These are phyloP conservation scores for Phrynocephalus versicolor DNA, from an alignment of 2,113 vertebrate species.

Conservation along the genomic window DNA sequence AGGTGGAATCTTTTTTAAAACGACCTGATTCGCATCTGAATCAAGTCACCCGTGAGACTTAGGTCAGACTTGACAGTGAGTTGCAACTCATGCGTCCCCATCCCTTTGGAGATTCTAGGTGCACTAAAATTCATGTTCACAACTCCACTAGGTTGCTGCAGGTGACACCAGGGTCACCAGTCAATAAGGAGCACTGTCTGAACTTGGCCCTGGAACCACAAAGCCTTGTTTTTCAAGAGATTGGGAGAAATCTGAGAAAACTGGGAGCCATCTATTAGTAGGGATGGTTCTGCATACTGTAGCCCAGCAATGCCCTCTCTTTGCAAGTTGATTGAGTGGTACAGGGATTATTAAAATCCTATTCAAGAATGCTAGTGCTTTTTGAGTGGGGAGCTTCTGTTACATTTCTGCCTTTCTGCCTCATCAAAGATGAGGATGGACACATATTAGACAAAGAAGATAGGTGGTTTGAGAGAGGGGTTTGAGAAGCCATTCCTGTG, in stretches of 20 bases:
- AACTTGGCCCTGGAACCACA: background rate
- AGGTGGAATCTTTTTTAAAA: too few relatives aligned
- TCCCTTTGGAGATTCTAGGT: too few relatives aligned
- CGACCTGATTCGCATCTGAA: too few relatives aligned
- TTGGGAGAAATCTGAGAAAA: too few relatives aligned
- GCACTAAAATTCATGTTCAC: background rate
- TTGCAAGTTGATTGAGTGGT: background rate
- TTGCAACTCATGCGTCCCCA: too few relatives aligned
- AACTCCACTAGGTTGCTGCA: background rate
- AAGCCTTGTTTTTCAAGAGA: background rate
- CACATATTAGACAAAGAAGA: too few relatives aligned
- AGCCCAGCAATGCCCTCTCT: background rate
- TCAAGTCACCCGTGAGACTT: too few relatives aligned
- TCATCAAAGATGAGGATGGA: too few relatives aligned
- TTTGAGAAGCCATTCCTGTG: too few relatives aligned
- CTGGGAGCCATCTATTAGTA: background rate
- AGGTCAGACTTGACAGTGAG: too few relatives aligned
- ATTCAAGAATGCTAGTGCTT: background rate
- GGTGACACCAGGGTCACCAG: background rate
- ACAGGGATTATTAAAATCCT: background rate
- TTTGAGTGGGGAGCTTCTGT: background rate
- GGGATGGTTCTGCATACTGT: background rate
- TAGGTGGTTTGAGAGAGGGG: too few relatives aligned
- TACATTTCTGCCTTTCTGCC: background rate
- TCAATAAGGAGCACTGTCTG: background rate